Conservation (phyloP, 2,113 vertebrate species). For the Chaenocephalus aceratus region DNA sequence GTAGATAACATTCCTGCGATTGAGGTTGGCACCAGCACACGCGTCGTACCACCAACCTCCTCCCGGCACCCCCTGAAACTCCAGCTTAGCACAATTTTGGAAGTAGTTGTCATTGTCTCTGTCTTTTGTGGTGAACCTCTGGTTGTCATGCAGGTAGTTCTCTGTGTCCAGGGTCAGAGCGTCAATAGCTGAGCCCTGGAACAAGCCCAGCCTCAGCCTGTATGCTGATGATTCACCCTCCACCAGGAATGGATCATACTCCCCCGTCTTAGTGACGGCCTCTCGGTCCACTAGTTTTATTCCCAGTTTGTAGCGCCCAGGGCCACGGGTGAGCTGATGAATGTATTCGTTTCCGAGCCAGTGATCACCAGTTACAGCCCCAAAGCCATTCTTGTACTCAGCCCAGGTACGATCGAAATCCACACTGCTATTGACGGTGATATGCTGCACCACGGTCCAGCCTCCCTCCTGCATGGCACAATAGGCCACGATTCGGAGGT, state of each 20-base stretch:
- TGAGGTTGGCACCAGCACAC: conserved; percentile 88
- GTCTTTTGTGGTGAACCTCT: conserved; percentile 89
- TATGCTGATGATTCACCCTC: conserved; percentile 87
- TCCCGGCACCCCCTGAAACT: conserved; percentile 84
- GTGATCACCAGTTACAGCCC: conserved; percentile 85
- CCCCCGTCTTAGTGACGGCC: conserved; percentile 81
- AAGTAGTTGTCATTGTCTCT: conserved; percentile 90
- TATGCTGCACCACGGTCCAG: conserved; percentile 92
- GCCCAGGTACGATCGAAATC: conserved; percentile 89
- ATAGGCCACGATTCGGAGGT: conserved; percentile 80
- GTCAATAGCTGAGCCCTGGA: conserved; percentile 85
- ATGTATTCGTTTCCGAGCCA: conserved; percentile 91
- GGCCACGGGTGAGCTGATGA: conserved; percentile 83
- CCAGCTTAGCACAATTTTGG: conserved; percentile 87
- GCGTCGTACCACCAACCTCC: conserved; percentile 90
- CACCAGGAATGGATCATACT: conserved; percentile 86
- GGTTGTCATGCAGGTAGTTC: conserved; percentile 92
- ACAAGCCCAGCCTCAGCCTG: conserved; percentile 87
- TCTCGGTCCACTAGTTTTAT: conserved; percentile 87
- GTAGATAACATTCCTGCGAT: conserved; percentile 88
- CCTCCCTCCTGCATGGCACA: conserved; percentile 92
- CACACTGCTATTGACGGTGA: conserved; percentile 89
- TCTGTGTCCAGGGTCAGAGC: conserved; percentile 89
- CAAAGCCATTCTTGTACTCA: conserved; percentile 91
- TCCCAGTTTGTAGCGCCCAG: conserved; percentile 81